Conservation (phyloP, 1,140 invertebrate genomes). For the Belonocnema kinseyi region DNA sequence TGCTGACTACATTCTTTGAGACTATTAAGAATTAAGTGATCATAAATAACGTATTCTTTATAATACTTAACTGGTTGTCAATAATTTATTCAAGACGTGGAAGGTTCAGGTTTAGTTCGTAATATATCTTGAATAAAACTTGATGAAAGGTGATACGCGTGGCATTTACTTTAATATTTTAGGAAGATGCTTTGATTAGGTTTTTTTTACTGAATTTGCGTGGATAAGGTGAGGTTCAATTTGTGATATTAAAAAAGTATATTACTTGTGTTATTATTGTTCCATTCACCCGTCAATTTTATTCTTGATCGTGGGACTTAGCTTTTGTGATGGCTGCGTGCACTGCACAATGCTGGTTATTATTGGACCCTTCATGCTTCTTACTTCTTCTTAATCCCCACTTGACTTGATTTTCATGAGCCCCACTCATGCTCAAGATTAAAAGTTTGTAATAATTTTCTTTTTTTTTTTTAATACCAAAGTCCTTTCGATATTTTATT, state of each 20-base stretch:
- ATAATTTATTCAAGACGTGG: too few species aligned
- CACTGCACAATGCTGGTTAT: slow-evolving; percentile 23
- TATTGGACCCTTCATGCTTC: slow-evolving; percentile 18
- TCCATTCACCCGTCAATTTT: background rate
- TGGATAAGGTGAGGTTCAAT: too few species aligned
- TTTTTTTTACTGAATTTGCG: too few species aligned
- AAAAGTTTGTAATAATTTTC: background rate
- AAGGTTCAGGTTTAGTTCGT: too few species aligned
- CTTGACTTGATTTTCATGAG: slow-evolving; percentile 26
- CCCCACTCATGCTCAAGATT: slow-evolving; percentile 19
- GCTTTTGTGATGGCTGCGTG: background rate
- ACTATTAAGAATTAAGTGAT: background rate
- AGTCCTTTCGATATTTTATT: too few species aligned
- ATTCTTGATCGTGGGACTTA: slow-evolving; percentile 15
- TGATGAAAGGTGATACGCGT: too few species aligned
- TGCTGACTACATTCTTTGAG: background rate
- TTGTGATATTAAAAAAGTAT: too few species aligned
- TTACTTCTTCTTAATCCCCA: slow-evolving; percentile 21
- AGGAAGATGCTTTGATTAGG: too few species aligned
- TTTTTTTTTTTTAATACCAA: background rate
- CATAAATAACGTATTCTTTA: background rate
- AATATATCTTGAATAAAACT: too few species aligned
- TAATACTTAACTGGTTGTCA: too few species aligned
- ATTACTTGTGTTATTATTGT: background rate
- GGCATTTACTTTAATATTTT: too few species aligned